Evolutionary conservation across 2,797 vertebrate species (phyloP).

Genomic region (Gorsachius magnificus): DNA sequence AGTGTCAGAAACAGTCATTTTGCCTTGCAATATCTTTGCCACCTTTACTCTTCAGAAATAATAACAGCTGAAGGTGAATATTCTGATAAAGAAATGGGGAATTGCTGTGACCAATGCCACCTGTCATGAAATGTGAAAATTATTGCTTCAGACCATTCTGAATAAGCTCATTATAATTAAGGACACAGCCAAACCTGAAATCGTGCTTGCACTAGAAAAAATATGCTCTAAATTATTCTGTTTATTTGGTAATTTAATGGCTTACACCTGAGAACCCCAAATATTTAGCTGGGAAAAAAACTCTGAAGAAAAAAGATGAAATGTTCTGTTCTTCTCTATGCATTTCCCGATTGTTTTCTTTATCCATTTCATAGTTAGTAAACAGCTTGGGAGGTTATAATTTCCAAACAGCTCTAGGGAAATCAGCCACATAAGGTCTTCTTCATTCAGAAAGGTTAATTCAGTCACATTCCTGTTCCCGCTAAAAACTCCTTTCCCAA

Average conservation of each 20-base stretch:
- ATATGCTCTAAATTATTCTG: not conserved
- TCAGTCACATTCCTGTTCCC: not conserved
- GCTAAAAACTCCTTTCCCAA: not conserved
- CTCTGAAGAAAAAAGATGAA: not conserved
- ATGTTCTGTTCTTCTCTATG: not conserved
- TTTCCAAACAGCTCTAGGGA: not conserved
- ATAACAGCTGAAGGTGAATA: not conserved
- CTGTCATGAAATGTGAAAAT: not conserved
- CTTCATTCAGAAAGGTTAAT: not conserved
- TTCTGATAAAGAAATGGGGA: not conserved
- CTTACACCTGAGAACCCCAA: not conserved
- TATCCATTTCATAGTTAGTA: not conserved
- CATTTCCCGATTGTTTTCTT: not conserved
- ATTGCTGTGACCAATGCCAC: not conserved
- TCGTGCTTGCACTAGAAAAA: not conserved
- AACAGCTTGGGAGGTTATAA: not conserved
- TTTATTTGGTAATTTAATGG: not conserved
- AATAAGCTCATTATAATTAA: not conserved
- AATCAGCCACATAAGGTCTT: not conserved
- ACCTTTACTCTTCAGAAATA: slow-evolving; percentile 4
- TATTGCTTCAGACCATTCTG: not conserved
- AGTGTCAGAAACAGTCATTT: not conserved
- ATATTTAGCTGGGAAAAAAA: not conserved
- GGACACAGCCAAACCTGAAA: not conserved
- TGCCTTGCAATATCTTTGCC: not conserved